These are phyloP conservation scores for Anastrepha ludens DNA, from an alignment of 1,140 invertebrate species.

Conservation along the genomic window DNA sequence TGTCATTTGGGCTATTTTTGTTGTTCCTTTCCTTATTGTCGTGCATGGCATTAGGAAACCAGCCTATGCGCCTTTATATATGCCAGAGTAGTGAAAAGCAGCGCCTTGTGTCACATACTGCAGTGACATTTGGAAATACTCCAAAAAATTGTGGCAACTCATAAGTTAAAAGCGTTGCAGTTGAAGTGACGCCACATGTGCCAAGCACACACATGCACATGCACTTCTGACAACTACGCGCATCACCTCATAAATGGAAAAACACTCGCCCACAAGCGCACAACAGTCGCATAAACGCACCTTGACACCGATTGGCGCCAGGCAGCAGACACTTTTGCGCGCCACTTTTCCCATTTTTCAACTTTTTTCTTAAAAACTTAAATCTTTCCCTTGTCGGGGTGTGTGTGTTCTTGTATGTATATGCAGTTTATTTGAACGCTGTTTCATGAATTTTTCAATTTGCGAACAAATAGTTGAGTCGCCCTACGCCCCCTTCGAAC, in stretches of 20 bases:
- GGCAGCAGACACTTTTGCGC: constrained; percentile 16
- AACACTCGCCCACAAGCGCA: background rate
- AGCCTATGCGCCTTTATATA: background rate
- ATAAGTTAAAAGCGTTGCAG: background rate
- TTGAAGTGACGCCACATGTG: background rate
- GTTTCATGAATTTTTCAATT: constrained; percentile 10
- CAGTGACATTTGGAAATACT: constrained; percentile 18
- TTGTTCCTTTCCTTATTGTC: background rate
- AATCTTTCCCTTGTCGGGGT: background rate
- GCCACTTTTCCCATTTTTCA: background rate
- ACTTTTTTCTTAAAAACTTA: background rate
- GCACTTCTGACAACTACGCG: background rate
- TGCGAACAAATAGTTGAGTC: constrained; percentile 4
- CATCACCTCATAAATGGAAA: background rate
- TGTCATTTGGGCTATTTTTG: background rate
- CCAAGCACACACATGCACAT: background rate
- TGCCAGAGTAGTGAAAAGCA: background rate
- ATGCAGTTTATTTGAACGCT: background rate
- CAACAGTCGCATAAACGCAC: background rate
- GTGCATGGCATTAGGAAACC: background rate
- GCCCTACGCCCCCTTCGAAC: background rate
- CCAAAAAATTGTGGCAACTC: background rate
- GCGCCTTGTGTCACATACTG: background rate
- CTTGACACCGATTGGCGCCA: constrained; percentile 24
- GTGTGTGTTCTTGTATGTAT: background rate